Base-by-base conservation (phyloP, 2,797 vertebrate species). In the Siniperca scherzeri region DNA sequence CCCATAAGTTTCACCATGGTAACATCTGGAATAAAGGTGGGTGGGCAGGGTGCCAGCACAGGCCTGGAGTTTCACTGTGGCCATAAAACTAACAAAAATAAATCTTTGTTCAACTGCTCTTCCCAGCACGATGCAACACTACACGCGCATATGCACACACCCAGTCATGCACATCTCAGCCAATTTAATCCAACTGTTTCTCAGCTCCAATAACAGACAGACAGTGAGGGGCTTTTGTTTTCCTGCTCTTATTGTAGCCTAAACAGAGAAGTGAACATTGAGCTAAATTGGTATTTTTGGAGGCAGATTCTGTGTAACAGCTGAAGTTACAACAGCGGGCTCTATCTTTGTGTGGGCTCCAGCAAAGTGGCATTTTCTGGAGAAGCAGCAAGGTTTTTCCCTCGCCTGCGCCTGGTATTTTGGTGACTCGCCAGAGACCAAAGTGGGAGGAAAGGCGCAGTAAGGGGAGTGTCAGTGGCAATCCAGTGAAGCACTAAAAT, bases 21-120 rank as follows among this genome's bases (percentile, higher is more conserved):
- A 97, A 96, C 95, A 96, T 96, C 96, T 97, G 96, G 96, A 96
- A 96, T 95, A 95, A 96, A 97, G 95, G 95, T 95, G 96, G 91
- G 88, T 93, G 92, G 95, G 96, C 95, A 93, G 21, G 22, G 55
- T 91, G 96, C 94, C 96, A 97, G 91, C 81, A 88, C 82, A 93
- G 92, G 94, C 93, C 93, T 91, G 89, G 92, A 96, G 90, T 96
- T 94, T 94, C 96, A 93, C 90, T 91, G 91, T 90, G 91, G 94
- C 85, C 75, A 93, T 95, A 95, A 94, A 96, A 91, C 91, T 94
- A 95, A 96, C 91, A 91, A 95, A 96, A 97, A 97, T 89, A 95
- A 74, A 86, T 88, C 90, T 87, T 88, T 89, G 91, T 74, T 94
- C 87, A 91, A 91, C 89, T 91, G 88, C 89, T 94, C 88, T 87